Evolutionary conservation across 2,888 invertebrate genomes (phyloP).

Genomic region (Acholoe squamosa): DNA sequence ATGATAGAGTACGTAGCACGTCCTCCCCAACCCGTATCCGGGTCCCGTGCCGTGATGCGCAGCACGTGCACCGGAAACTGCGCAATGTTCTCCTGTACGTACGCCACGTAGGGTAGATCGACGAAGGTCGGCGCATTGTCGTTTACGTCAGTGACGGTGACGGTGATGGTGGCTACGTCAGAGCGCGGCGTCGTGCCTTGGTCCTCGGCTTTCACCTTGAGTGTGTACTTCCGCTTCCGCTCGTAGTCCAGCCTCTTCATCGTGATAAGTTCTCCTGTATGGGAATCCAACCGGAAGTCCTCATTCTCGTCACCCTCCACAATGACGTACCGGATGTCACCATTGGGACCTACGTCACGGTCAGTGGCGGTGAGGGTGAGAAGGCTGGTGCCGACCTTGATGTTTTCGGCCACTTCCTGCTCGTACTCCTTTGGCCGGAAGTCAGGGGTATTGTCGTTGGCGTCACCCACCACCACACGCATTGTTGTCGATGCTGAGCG

Average conservation of each 20-base stretch:
- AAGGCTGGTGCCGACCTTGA: slow-evolving; percentile 95
- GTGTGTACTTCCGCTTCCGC: slow-evolving; percentile 91
- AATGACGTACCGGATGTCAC: slow-evolving; percentile 95
- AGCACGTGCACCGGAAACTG: slow-evolving; percentile 85
- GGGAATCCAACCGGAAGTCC: slow-evolving; percentile 86
- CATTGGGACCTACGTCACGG: slow-evolving; percentile 90
- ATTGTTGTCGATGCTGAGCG: slow-evolving; percentile 71
- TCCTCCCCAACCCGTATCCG: slow-evolving; percentile 86
- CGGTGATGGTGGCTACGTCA: slow-evolving; percentile 89
- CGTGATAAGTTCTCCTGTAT: slow-evolving; percentile 94
- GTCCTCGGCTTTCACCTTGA: slow-evolving; percentile 92
- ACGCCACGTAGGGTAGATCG: slow-evolving; percentile 96
- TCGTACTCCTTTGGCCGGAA: slow-evolving; percentile 89
- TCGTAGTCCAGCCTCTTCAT: slow-evolving; percentile 97
- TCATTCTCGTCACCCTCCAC: slow-evolving; percentile 88
- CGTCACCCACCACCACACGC: slow-evolving; percentile 75
- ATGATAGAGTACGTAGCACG: slow-evolving; percentile 94
- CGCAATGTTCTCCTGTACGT: slow-evolving; percentile 90
- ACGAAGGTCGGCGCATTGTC: slow-evolving; percentile 96
- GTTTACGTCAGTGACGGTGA: slow-evolving; percentile 94
- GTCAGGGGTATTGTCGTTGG: slow-evolving; percentile 77
- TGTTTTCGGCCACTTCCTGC: slow-evolving; percentile 92
- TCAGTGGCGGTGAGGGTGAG: slow-evolving; percentile 88
- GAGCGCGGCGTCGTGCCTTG: slow-evolving; percentile 85
- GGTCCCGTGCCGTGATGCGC: slow-evolving; percentile 92